Evolutionary conservation across 2,113 vertebrate genomes (phyloP).

Genomic region (Callorhinus ursinus): DNA sequence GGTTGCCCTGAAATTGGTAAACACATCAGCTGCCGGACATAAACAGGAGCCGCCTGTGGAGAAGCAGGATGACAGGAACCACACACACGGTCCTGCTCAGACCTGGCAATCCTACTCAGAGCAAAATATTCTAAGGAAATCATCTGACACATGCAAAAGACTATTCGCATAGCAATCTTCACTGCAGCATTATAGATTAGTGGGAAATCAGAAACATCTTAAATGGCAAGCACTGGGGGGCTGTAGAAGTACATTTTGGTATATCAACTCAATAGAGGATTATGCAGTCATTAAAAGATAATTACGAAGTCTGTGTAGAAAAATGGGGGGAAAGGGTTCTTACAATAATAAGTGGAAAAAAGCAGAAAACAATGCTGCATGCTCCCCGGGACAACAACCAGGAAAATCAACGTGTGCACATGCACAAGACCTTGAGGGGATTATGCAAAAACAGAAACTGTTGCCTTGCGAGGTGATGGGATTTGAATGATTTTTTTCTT

Average conservation of each 20-base stretch:
- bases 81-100: accelerated
- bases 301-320: constrained; percentile 33
- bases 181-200: neutral
- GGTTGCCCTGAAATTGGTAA: neutral
- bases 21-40: neutral
- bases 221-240: neutral
- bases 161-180: neutral
- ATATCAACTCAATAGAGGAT: neutral
- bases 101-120: neutral
- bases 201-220: neutral
- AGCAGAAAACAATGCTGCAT: neutral
- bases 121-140: neutral
- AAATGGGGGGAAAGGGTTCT: neutral
- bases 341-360: neutral
- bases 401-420: neutral
- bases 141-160: neutral
- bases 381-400: neutral
- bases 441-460: neutral
- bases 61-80: neutral
- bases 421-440: neutral
- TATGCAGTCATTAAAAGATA: constrained; percentile 40
- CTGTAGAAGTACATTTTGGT: neutral
- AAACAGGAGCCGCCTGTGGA: too few species aligned
- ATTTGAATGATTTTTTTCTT: constrained; percentile 29
- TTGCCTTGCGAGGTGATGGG: neutral